These are phyloP conservation scores for Ochotona princeps DNA, from an alignment of 2,113 vertebrate genomes.

Conservation along the genomic window DNA sequence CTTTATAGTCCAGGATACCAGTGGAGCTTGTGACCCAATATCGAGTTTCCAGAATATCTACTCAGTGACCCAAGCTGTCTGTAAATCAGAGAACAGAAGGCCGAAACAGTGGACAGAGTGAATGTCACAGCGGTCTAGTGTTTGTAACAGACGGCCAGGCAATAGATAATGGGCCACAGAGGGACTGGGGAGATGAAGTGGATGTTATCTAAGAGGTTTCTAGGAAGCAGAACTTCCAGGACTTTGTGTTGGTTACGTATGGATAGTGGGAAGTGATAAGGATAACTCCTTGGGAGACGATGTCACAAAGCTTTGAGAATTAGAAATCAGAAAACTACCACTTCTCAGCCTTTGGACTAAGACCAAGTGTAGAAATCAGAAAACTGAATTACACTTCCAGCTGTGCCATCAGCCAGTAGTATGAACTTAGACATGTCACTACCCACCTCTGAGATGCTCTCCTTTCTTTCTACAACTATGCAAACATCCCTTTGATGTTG, in stretches of 20 bases:
- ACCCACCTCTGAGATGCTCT: background rate
- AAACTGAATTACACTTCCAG: background rate
- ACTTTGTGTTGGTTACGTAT: background rate
- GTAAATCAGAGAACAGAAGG: background rate
- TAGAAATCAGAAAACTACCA: background rate
- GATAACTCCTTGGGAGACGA: background rate
- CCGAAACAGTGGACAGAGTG: background rate
- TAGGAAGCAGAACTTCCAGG: background rate
- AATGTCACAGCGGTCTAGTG: background rate
- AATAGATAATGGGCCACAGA: background rate
- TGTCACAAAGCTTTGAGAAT: background rate
- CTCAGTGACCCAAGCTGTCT: background rate
- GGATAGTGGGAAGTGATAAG: background rate
- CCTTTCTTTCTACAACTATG: background rate
- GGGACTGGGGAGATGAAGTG: background rate
- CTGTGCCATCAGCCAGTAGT: background rate
- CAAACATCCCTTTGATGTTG: background rate
- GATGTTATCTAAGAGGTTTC: background rate
- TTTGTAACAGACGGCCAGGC: background rate
- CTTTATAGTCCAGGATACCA: background rate
- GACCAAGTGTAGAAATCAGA: background rate
- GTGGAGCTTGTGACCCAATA: background rate
- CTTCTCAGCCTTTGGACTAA: too few species aligned
- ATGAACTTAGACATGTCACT: background rate
- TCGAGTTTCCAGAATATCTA: background rate